These are phyloP conservation scores for Stratiomys singularior DNA, from an alignment of 2,888 invertebrate species.

Conservation along the genomic window DNA sequence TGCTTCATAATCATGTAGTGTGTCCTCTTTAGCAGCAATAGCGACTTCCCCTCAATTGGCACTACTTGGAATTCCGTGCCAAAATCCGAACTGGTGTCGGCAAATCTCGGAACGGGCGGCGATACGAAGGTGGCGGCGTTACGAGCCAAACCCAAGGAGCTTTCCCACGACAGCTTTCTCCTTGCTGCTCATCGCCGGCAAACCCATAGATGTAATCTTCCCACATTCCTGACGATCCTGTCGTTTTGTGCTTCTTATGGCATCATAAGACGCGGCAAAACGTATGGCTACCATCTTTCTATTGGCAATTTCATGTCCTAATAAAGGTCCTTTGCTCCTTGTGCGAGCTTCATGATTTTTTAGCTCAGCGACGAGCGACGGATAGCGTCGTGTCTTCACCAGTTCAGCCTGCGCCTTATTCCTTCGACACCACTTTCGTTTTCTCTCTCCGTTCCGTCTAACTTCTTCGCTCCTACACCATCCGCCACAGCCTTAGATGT, in stretches of 20 bases:
- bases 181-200: background rate
- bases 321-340: conserved; percentile 41
- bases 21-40: conserved; percentile 18
- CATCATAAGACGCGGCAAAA: conserved; percentile 20
- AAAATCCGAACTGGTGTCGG: background rate
- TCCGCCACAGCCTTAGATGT: background rate
- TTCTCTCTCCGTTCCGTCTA: background rate
- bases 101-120: background rate
- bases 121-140: background rate
- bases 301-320: conserved; percentile 34
- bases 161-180: conserved; percentile 32
- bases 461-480: background rate
- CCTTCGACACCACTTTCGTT: conserved; percentile 17
- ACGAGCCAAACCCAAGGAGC: background rate
- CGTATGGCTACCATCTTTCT: conserved; percentile 31
- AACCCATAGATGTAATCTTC: background rate
- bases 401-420: background rate
- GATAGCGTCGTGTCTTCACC: conserved; percentile 5
- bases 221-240: background rate
- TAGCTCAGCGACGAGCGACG: conserved; percentile 29
- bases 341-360: conserved; percentile 38
- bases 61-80: background rate
- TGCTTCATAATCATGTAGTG: conserved; percentile 42
- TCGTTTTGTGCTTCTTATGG: background rate
- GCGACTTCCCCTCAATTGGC: background rate